A percentile compares a stretch with the other conserved stretches of the same genome.
Conservation (phyloP, 1,140 invertebrate genomes). For the Trichonephila inaurata region DNA sequence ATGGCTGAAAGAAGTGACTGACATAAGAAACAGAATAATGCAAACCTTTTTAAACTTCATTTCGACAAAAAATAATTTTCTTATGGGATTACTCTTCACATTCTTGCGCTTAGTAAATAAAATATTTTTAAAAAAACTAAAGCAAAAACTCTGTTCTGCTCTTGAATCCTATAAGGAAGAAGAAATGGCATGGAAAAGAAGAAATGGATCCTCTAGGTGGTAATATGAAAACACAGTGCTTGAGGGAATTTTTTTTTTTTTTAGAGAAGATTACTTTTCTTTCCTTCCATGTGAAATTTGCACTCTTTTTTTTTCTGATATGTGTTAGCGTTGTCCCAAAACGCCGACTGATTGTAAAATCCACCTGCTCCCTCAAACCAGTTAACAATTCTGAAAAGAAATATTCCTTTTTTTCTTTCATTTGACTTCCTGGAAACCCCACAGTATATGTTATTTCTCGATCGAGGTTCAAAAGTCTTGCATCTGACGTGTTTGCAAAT, state of each 20-base stretch:
- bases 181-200: neutral
- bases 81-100: too few relatives aligned
- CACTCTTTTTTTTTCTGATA: neutral
- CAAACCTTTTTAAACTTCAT: too few relatives aligned
- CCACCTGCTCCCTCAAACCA: neutral
- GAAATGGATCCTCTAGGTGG: neutral
- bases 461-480: constrained; percentile 36
- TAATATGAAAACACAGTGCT: neutral
- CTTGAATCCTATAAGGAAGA: too few relatives aligned
- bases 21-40: too few relatives aligned
- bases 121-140: too few relatives aligned
- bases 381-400: neutral
- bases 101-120: too few relatives aligned
- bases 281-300: neutral
- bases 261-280: neutral
- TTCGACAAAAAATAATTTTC: too few relatives aligned
- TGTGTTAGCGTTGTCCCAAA: neutral
- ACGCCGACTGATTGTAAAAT: neutral
- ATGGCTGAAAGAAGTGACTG: too few relatives aligned
- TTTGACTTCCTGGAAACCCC: neutral
- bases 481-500: constrained; percentile 10
- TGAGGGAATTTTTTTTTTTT: neutral
- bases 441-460: neutral
- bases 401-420: neutral
- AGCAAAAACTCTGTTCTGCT: too few relatives aligned